Conservation (phyloP, 2,797 vertebrate species). For the Fringilla coelebs region DNA sequence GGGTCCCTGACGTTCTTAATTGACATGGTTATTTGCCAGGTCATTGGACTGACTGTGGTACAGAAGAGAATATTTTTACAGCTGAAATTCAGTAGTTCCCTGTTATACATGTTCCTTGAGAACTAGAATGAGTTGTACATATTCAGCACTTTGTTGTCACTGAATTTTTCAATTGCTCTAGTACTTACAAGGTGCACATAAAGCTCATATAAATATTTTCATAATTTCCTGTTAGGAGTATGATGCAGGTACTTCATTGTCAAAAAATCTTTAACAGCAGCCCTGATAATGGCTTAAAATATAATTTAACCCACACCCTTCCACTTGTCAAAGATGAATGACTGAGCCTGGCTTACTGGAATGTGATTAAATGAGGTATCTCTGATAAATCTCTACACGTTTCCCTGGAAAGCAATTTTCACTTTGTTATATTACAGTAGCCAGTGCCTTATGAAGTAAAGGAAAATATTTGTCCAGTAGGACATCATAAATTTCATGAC, state of each 20-base stretch:
- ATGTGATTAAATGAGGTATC: conserved; percentile 32
- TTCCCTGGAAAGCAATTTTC: conserved; percentile 42
- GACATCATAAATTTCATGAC: conserved; percentile 52
- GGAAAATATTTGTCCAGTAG: conserved; percentile 43
- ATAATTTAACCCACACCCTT: neutral
- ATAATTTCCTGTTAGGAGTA: neutral
- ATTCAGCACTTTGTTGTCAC: neutral
- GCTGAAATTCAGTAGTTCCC: neutral
- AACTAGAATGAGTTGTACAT: neutral
- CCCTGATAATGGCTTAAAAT: neutral
- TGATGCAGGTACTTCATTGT: neutral
- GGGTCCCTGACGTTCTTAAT: neutral
- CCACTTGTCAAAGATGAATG: neutral
- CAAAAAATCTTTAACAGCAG: neutral
- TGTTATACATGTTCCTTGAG: neutral
- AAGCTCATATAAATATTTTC: neutral
- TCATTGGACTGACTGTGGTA: neutral
- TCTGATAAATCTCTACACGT: conserved; percentile 18
- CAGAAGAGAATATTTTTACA: neutral
- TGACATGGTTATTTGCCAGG: neutral
- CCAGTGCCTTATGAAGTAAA: neutral
- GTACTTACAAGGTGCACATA: neutral
- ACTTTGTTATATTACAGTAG: conserved; percentile 57
- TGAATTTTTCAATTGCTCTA: neutral
- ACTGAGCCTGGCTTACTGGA: neutral